phyloP scores from a whole-genome alignment of 2,113 vertebrate species.

The Tyto alba region DNA sequence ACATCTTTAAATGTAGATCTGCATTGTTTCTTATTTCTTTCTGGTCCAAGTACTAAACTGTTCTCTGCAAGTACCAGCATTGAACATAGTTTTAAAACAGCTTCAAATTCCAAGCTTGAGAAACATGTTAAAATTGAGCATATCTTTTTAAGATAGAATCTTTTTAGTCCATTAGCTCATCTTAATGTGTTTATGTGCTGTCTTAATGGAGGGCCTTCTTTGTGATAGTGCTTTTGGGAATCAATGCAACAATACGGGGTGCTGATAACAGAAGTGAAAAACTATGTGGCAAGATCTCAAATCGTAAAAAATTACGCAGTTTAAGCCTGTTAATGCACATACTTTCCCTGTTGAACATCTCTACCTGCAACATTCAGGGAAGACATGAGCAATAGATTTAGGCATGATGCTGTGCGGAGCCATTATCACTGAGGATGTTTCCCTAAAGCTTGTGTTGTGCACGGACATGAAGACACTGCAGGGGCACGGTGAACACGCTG shows the following conservation, averaged over 20 bases:
- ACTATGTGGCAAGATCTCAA: neutral
- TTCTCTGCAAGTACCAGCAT: neutral
- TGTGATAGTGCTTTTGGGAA: neutral
- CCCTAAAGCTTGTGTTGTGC: neutral
- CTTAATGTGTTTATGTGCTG: neutral
- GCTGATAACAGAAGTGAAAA: neutral
- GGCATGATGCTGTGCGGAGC: neutral
- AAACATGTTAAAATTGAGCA: neutral
- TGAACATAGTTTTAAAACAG: neutral
- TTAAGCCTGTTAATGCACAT: neutral
- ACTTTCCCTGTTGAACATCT: neutral
- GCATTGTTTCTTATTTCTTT: neutral
- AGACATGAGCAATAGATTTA: neutral
- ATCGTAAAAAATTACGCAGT: neutral
- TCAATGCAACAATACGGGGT: fast-evolving
- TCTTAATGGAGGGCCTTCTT: fast-evolving
- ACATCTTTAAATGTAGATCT: neutral
- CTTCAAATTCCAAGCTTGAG: neutral
- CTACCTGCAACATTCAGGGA: neutral
- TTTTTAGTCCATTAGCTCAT: neutral
- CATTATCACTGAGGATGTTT: neutral
- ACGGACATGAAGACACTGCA: fast-evolving
- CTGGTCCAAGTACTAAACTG: neutral
- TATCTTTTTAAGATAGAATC: neutral
- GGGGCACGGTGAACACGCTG: fast-evolving